These are phyloP conservation scores for Pangasius krempfi DNA, from an alignment of 2,797 vertebrate genomes.

Conservation along the genomic window DNA sequence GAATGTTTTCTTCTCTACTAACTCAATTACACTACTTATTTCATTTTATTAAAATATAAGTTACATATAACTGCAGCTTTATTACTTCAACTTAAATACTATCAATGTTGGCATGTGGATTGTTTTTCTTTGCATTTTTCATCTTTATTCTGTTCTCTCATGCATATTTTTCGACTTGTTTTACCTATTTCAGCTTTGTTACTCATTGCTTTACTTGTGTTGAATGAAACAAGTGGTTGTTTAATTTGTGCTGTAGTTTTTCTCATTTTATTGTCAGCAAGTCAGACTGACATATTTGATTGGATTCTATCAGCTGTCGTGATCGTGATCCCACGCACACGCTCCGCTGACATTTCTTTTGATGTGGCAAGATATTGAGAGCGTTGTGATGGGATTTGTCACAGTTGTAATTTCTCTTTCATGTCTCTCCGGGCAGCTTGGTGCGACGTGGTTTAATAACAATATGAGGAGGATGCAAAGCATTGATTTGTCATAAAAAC, in stretches of 20 bases:
- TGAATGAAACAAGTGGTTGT: conserved; percentile 23
- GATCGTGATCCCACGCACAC: conserved; percentile 14
- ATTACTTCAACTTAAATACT: not conserved
- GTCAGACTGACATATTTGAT: conserved; percentile 53
- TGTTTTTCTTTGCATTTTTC: not conserved
- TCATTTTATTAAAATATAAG: not conserved
- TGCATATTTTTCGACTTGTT: not conserved
- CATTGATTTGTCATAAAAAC: conserved; percentile 48
- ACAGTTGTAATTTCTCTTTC: conserved; percentile 57
- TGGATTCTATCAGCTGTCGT: conserved; percentile 41
- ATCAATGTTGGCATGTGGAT: not conserved
- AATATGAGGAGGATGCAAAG: conserved; percentile 35
- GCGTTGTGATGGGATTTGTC: conserved; percentile 52
- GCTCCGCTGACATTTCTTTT: conserved; percentile 54
- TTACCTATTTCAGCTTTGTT: not conserved
- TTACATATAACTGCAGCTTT: not conserved
- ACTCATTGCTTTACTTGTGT: conserved; percentile 1
- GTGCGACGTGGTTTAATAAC: conserved; percentile 36
- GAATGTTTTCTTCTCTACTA: not conserved
- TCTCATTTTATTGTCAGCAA: conserved; percentile 35
- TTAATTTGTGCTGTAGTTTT: conserved; percentile 15
- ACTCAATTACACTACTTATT: not conserved
- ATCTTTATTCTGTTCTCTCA: not conserved
- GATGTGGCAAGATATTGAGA: conserved; percentile 30
- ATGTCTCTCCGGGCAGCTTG: conserved; percentile 46